These are phyloP conservation scores for Cyphomyrmex costatus DNA, from an alignment of 1,140 invertebrate genomes.

Conservation along the genomic window DNA sequence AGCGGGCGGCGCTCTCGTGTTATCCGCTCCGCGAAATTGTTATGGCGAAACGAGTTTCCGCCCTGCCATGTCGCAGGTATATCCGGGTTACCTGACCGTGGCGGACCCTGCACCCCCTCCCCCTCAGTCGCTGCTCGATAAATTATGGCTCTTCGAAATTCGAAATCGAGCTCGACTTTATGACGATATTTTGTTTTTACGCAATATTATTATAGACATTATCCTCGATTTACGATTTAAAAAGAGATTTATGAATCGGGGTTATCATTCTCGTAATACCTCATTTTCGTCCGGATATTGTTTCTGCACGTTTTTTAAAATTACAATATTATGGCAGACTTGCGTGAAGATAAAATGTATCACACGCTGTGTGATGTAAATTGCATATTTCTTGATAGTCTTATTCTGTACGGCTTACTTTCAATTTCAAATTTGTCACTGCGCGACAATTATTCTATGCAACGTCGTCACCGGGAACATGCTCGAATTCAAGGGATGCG, in stretches of 20 bases:
- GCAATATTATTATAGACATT: neutral
- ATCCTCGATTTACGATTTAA: neutral
- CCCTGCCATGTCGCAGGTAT: slow-evolving; percentile 33
- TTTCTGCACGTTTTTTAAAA: neutral
- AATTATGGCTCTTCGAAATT: slow-evolving; percentile 18
- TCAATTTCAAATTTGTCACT: slow-evolving; percentile 24
- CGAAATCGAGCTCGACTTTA: slow-evolving; percentile 18
- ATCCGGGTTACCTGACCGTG: slow-evolving; percentile 32
- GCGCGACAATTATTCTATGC: slow-evolving; percentile 56
- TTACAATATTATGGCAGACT: neutral
- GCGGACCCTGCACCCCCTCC: no score
- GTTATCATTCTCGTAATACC: neutral
- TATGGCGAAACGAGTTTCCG: slow-evolving; percentile 68
- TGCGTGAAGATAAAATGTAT: neutral
- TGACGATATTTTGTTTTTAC: neutral
- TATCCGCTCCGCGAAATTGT: slow-evolving; percentile 75
- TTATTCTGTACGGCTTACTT: neutral
- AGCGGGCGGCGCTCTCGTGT: slow-evolving; percentile 65
- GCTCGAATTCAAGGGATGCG: slow-evolving; percentile 55
- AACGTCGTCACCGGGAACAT: slow-evolving; percentile 10
- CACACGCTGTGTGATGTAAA: no score
- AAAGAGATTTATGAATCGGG: no score
- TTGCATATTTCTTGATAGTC: neutral
- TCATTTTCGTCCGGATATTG: neutral
- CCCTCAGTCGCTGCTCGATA: slow-evolving; percentile 14